phyloP scores from a whole-genome alignment of 2,888 invertebrate genomes.

The Erebia ligea region DNA sequence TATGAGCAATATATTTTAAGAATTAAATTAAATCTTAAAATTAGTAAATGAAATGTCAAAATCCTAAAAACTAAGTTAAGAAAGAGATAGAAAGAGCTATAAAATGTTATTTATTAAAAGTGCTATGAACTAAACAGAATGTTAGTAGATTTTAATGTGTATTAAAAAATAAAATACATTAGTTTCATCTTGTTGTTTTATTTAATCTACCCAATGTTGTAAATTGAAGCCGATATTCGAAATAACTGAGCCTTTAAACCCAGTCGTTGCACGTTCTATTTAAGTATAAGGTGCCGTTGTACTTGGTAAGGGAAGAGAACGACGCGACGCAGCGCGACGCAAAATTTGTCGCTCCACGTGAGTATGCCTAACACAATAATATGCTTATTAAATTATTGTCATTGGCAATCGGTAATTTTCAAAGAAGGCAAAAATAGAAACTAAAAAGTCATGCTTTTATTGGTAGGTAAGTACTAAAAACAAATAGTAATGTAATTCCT shows the following conservation, averaged over 20 bases:
- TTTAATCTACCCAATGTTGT: background rate
- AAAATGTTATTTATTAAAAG: conserved; percentile 13
- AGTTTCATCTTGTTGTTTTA: conserved; percentile 22
- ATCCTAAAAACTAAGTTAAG: background rate
- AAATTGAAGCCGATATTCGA: too few species aligned
- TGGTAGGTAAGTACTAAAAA: background rate
- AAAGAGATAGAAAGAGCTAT: background rate
- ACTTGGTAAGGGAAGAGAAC: too few species aligned
- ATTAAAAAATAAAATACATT: conserved; percentile 57
- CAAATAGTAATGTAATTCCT: conserved; percentile 2
- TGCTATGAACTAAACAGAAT: conserved; percentile 39
- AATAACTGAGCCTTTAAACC: too few species aligned
- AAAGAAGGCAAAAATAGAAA: too few species aligned
- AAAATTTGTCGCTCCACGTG: too few species aligned
- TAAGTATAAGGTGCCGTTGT: too few species aligned
- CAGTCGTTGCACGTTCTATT: too few species aligned
- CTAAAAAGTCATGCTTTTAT: too few species aligned
- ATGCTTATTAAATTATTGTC: too few species aligned
- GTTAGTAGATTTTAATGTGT: conserved; percentile 63
- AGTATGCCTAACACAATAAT: too few species aligned
- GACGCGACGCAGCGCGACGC: too few species aligned
- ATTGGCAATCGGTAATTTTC: too few species aligned
- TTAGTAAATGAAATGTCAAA: conserved; percentile 1
- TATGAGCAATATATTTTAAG: background rate
- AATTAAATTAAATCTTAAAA: background rate